Base-by-base conservation (phyloP, 2,797 vertebrate species). In the Aplochiton taeniatus region DNA sequence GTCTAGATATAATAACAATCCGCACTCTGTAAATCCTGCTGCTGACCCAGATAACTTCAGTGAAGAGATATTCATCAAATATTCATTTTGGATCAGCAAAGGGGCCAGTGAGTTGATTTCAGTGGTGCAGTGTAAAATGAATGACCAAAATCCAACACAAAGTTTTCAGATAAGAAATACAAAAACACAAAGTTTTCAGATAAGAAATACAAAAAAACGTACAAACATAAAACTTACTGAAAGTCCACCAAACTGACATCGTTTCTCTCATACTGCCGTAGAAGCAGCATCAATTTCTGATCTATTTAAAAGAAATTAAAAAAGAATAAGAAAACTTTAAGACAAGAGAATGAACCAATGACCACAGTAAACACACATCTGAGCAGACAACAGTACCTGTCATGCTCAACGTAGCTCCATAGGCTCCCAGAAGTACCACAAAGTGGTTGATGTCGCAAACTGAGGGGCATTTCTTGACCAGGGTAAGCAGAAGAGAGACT, bases 251-350 rank as follows among this genome's bases (percentile, higher is more conserved):
- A 92, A 78, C 96, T 96, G 49, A 94, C 76, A 17, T 87, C 76
- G 81, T 95, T 96, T 79, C 81, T 92, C 80, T 99, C 98, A 68
- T 99, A 98, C 4, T 93, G 86, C 75, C 83, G 93, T 18, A 99
- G 93, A 4, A 99, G 88, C 11, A 94, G 85, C 8, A 98, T 69
- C 20, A 98, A 87, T 76, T 95, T 97, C 87, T 98, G 96, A 92
- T 99, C 98, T 99, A 72, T 41, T 83, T 5, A 50, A 57, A 63
- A 20, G 20, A 46, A 52, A 11, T 17, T 19, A 4, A 18, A 13
- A 62, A n/a, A 73, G 11, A 45, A 58, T 47, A 11, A 41, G 13
- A 10, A 58, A 53, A 41, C 62, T 12, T 70, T 9, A n/a, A 14
- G 17, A 1, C 44, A 0, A 4, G 13, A 0, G 45, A 52, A 18